phyloP scores from a whole-genome alignment of 2,888 invertebrate species.

The Heliconius hortense region DNA sequence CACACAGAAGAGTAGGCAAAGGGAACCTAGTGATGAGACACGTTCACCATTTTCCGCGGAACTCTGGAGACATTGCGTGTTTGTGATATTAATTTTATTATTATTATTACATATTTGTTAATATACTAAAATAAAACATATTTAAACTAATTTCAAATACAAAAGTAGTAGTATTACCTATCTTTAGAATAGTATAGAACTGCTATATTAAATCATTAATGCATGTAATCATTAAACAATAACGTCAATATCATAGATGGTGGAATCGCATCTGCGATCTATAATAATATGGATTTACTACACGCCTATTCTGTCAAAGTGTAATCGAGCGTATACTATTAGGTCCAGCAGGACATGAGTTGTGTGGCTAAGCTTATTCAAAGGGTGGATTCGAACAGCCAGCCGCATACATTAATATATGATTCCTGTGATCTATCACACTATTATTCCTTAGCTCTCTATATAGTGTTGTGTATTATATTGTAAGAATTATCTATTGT shows the following conservation, averaged over 20 bases:
- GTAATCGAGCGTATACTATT: conserved; percentile 44
- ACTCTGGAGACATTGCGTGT: too few species aligned
- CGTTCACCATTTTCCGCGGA: too few species aligned
- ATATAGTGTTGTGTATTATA: not conserved
- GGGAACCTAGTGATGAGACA: too few species aligned
- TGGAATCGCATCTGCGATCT: conserved; percentile 32
- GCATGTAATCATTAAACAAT: conserved; percentile 28
- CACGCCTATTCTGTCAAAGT: conserved; percentile 42
- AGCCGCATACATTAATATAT: conserved; percentile 24
- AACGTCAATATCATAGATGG: conserved; percentile 28
- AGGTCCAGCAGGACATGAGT: conserved; percentile 40
- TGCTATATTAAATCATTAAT: not conserved
- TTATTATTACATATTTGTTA: not conserved
- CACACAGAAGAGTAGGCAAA: too few species aligned
- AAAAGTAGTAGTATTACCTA: not conserved
- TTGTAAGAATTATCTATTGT: too few species aligned
- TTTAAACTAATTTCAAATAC: not conserved
- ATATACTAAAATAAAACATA: not conserved
- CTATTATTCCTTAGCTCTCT: not conserved
- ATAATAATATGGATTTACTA: conserved; percentile 45
- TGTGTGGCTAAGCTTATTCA: conserved; percentile 37
- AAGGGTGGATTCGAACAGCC: conserved; percentile 13
- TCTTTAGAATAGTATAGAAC: not conserved
- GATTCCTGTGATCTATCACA: conserved; percentile 11
- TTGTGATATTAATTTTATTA: too few species aligned